A percentile compares a stretch with the other conserved stretches of the same genome.
These are phyloP conservation scores for Chaenogobius annularis DNA, from an alignment of 2,113 vertebrate genomes.

Conservation along the genomic window DNA sequence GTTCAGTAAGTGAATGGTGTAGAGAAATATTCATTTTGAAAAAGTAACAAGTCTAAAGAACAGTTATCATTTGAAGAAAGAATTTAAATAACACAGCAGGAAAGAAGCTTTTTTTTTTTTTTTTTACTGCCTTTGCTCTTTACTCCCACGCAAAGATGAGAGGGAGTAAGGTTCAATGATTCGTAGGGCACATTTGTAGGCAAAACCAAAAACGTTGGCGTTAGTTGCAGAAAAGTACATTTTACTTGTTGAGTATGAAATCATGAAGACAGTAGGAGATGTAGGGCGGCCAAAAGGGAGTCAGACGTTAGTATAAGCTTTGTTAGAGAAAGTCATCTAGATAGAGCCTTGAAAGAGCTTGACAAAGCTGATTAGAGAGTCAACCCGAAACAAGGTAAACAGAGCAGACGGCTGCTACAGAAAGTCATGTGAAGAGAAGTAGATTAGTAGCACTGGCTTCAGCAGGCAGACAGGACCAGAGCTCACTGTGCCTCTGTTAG, in stretches of 20 bases:
- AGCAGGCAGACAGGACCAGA: constrained; percentile 51
- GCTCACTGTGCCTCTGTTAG: constrained; percentile 77
- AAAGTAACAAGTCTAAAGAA: not conserved
- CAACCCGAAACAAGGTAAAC: constrained; percentile 27
- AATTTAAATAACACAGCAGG: constrained; percentile 30
- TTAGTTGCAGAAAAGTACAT: constrained; percentile 57
- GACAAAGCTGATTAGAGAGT: constrained; percentile 27
- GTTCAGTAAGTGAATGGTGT: not conserved
- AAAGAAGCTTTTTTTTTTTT: constrained; percentile 20
- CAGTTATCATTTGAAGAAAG: constrained; percentile 10
- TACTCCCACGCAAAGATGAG: constrained; percentile 41
- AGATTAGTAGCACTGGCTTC: constrained; percentile 69
- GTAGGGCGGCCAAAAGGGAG: constrained; percentile 50
- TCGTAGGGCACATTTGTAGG: constrained; percentile 46
- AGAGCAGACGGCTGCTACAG: constrained; percentile 19
- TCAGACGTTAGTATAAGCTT: constrained; percentile 69
- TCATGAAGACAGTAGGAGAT: constrained; percentile 51
- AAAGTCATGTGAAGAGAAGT: constrained; percentile 45
- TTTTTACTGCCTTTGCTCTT: constrained; percentile 40
- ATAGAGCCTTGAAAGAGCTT: constrained; percentile 36
- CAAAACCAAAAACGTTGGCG: constrained; percentile 52
- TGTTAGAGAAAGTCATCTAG: constrained; percentile 51
- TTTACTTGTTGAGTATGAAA: constrained; percentile 32
- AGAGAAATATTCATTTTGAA: not conserved
- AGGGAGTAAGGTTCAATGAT: constrained; percentile 42